Evolutionary conservation across 2,888 invertebrate species (phyloP).

Genomic region (Podabrus alpinus): DNA sequence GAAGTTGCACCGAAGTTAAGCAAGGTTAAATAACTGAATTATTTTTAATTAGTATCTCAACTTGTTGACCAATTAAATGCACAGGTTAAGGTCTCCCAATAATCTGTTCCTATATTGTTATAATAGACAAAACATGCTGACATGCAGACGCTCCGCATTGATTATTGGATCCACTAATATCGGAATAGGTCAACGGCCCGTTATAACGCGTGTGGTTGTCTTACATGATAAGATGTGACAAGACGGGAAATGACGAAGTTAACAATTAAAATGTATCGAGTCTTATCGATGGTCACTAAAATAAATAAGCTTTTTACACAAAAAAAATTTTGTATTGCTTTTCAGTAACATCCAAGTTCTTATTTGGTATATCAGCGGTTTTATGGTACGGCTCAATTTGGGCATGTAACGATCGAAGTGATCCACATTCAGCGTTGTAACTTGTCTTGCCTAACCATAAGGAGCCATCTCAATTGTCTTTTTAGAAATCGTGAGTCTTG

Average conservation of each 20-base stretch:
- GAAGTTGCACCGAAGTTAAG: background rate
- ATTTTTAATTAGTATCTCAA: background rate
- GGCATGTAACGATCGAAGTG: background rate
- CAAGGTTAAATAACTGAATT: background rate
- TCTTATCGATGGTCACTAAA: too few species aligned
- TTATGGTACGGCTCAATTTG: background rate
- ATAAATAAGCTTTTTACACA: too few species aligned
- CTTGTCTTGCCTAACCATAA: background rate
- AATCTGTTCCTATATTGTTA: background rate
- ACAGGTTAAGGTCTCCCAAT: background rate
- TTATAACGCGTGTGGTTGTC: background rate
- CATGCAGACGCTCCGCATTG: background rate
- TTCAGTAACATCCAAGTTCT: background rate
- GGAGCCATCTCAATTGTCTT: background rate
- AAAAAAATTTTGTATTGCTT: background rate
- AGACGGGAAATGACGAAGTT: background rate
- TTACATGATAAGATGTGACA: background rate
- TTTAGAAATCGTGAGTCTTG: background rate
- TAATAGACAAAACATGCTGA: background rate
- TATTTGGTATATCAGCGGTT: background rate
- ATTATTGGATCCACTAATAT: background rate
- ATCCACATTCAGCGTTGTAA: background rate
- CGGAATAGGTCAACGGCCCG: background rate
- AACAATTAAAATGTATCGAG: background rate
- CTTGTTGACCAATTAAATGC: background rate